These are phyloP conservation scores for Drosophila pectinifera DNA, from an alignment of 1,140 invertebrate genomes.

Conservation along the genomic window DNA sequence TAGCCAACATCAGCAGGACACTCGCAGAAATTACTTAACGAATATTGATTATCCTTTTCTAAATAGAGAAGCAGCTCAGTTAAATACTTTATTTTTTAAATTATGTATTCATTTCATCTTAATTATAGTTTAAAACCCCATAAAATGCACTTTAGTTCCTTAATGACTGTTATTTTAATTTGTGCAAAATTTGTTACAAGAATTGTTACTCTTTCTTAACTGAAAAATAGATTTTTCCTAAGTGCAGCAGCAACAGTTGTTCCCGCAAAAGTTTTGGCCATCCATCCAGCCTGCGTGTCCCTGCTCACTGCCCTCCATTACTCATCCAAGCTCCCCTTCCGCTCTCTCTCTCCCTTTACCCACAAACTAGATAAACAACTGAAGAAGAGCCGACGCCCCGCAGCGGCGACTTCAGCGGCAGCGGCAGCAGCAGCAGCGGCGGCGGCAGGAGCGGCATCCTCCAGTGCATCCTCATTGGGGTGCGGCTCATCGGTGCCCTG, in stretches of 20 bases:
- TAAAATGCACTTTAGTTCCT: neutral
- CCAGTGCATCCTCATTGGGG: constrained; percentile 27
- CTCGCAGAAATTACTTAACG: constrained; percentile 6
- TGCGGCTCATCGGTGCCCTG: constrained; percentile 52
- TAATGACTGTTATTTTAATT: neutral
- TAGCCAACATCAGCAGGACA: constrained; percentile 6
- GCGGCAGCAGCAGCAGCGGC: constrained; percentile 58
- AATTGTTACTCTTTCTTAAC: neutral
- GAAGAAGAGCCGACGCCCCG: constrained; percentile 75
- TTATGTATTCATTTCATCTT: too few species aligned
- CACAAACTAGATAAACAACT: constrained; percentile 68
- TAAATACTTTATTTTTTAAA: neutral
- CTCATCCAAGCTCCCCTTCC: neutral
- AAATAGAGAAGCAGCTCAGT: neutral
- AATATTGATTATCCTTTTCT: neutral
- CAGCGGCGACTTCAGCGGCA: constrained; percentile 66
- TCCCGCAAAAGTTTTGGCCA: constrained; percentile 20
- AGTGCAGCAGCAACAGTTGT: constrained; percentile 63
- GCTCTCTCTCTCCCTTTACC: neutral
- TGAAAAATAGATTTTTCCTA: neutral
- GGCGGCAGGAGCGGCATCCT: constrained; percentile 37
- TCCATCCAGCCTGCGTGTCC: neutral
- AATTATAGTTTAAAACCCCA: too few species aligned
- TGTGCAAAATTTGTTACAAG: too few species aligned
- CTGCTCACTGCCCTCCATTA: constrained; percentile 7